phyloP scores from a whole-genome alignment of 2,113 vertebrate genomes.

The Protobothrops mucrosquamatus region DNA sequence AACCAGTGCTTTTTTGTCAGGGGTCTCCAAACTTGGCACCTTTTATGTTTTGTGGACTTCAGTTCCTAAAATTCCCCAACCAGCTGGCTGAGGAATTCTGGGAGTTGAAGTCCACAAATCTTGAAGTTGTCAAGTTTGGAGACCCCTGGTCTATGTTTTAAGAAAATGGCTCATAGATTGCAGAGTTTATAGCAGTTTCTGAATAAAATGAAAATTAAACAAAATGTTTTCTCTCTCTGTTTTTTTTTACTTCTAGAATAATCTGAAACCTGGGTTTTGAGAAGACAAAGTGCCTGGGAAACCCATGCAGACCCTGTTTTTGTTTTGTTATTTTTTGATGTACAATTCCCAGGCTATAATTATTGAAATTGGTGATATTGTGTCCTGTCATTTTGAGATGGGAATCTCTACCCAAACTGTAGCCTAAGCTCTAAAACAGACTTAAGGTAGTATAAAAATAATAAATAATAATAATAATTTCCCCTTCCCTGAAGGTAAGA shows the following conservation, averaged over 20 bases:
- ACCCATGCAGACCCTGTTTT: neutral
- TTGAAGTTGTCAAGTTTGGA: neutral
- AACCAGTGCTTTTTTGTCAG: neutral
- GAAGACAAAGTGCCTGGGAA: neutral
- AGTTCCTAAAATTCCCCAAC: neutral
- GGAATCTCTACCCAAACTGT: neutral
- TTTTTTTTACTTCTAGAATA: neutral
- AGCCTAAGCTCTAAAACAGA: neutral
- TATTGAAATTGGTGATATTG: neutral
- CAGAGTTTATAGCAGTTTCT: neutral
- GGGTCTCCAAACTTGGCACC: neutral
- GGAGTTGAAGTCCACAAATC: neutral
- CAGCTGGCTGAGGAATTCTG: too few relatives aligned
- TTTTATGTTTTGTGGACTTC: neutral
- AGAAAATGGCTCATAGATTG: neutral
- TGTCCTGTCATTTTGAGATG: neutral
- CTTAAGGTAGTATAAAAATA: neutral
- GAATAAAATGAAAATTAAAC: neutral
- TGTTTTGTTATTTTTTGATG: neutral
- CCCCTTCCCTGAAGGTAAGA: neutral
- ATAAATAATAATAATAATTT: neutral
- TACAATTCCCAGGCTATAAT: neutral
- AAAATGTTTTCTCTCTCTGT: neutral
- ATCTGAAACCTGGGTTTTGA: neutral
- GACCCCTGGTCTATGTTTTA: neutral